Evolutionary conservation across 2,113 vertebrate genomes (phyloP).

Genomic region (Microcebus tavaratra): DNA sequence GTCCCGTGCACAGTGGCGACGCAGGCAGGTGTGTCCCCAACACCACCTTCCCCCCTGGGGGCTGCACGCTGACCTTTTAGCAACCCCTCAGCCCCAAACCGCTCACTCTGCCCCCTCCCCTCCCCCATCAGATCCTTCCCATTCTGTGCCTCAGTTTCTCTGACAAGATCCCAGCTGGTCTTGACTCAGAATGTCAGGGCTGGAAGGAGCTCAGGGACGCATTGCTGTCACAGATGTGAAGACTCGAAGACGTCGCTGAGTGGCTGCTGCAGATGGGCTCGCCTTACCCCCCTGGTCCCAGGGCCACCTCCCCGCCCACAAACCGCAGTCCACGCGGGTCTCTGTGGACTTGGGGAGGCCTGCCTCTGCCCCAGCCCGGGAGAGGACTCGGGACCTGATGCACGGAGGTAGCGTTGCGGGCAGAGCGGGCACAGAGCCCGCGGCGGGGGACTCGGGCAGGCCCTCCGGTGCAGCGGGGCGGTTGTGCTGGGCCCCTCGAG

Average conservation of each 20-base stretch:
- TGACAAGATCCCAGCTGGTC: background rate
- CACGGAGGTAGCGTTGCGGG: fast-evolving
- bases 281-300: background rate
- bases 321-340: background rate
- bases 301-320: background rate
- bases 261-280: background rate
- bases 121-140: background rate
- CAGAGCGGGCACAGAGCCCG: background rate
- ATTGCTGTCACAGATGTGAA: background rate
- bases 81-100: no score
- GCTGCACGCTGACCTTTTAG: background rate
- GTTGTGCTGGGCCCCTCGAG: background rate
- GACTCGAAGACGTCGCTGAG: background rate
- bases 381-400: background rate
- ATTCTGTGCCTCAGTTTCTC: background rate
- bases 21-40: background rate
- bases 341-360: background rate
- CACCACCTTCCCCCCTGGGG: background rate
- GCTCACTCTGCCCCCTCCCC: background rate
- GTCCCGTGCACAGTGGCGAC: background rate
- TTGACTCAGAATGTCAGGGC: background rate
- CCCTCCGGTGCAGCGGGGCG: background rate
- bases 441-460: fast-evolving
- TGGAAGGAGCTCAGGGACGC: background rate
- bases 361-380: background rate